A percentile compares a stretch with the other conserved stretches of the same genome.
Evolutionary conservation across 2,113 vertebrate genomes (phyloP).

Genomic region (Hypomesus transpacificus): DNA sequence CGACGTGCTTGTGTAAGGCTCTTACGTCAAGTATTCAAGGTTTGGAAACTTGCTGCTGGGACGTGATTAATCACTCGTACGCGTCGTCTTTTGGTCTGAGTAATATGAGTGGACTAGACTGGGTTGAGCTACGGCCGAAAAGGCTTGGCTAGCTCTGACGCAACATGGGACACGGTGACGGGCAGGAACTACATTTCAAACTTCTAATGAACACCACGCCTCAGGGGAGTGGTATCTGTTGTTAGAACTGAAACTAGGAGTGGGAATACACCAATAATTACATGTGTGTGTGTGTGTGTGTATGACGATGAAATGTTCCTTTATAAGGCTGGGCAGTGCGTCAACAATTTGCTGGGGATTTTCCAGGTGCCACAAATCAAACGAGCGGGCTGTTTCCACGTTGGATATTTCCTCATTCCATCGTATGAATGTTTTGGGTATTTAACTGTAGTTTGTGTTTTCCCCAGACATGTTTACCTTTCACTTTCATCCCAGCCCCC

Average conservation of each 20-base stretch:
- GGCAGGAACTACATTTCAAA: too few species aligned
- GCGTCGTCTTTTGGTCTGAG: not conserved
- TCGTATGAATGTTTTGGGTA: not conserved
- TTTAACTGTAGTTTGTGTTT: not conserved
- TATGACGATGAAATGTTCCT: too few species aligned
- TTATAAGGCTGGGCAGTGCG: too few species aligned
- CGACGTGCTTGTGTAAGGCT: not conserved
- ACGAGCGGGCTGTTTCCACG: not conserved
- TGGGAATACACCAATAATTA: not conserved
- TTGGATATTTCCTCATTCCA: not conserved
- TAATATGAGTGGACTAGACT: not conserved
- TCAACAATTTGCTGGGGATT: not conserved
- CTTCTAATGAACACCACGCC: too few species aligned
- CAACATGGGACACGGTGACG: conserved; percentile 15
- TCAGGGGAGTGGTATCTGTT: not conserved
- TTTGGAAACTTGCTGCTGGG: conserved; percentile 12
- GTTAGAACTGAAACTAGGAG: conserved; percentile 4
- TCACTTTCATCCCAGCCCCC: conserved; percentile 80
- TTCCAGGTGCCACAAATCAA: not conserved
- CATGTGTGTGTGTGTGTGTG: too few species aligned
- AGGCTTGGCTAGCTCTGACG: conserved; percentile 4
- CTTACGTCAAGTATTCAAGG: not conserved
- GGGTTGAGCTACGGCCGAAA: not conserved
- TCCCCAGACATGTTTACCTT: conserved; percentile 70
- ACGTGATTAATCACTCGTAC: not conserved